Conservation (phyloP, 92 coral and sea anemone genomes). For the Virgularia gustaviana region DNA sequence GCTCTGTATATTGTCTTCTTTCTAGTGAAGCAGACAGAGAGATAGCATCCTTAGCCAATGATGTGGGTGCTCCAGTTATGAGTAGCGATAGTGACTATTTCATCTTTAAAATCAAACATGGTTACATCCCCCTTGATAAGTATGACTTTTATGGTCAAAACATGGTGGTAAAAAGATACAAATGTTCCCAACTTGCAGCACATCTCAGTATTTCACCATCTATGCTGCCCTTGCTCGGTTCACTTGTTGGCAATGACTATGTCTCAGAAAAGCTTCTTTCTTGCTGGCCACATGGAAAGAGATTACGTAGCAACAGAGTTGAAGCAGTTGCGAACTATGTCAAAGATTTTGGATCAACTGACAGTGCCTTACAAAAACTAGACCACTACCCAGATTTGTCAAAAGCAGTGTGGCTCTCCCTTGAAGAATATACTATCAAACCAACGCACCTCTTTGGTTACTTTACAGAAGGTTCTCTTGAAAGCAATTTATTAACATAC, state of each 20-base stretch:
- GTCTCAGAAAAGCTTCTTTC: slow-evolving; percentile 46
- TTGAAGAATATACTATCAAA: slow-evolving; percentile 59
- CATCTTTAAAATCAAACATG: slow-evolving; percentile 67
- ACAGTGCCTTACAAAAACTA: too few relatives aligned
- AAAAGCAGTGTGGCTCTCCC: slow-evolving; percentile 52
- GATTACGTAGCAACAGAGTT: too few relatives aligned
- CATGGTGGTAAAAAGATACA: slow-evolving; percentile 50
- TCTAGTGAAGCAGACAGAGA: slow-evolving; percentile 82
- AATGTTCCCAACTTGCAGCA: slow-evolving; percentile 50
- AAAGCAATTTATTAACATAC: slow-evolving; percentile 42
- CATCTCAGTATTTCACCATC: slow-evolving; percentile 49
- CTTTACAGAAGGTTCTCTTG: slow-evolving; percentile 42
- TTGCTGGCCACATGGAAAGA: slow-evolving; percentile 39
- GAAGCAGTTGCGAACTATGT: too few relatives aligned
- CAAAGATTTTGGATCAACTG: too few relatives aligned
- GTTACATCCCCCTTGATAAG: slow-evolving; percentile 72
- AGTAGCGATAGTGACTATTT: slow-evolving; percentile 90
- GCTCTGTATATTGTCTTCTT: too few relatives aligned
- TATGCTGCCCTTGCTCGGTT: slow-evolving; percentile 73
- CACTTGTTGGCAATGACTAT: slow-evolving; percentile 83
- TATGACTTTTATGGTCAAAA: slow-evolving; percentile 46
- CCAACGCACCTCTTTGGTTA: slow-evolving; percentile 46
- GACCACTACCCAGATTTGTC: slow-evolving; percentile 3
- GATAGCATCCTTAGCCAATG: slow-evolving; percentile 69
- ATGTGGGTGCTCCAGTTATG: slow-evolving; percentile 69